Evolutionary conservation across 2,888 invertebrate genomes (phyloP).

Genomic region (Oscheius onirici): DNA sequence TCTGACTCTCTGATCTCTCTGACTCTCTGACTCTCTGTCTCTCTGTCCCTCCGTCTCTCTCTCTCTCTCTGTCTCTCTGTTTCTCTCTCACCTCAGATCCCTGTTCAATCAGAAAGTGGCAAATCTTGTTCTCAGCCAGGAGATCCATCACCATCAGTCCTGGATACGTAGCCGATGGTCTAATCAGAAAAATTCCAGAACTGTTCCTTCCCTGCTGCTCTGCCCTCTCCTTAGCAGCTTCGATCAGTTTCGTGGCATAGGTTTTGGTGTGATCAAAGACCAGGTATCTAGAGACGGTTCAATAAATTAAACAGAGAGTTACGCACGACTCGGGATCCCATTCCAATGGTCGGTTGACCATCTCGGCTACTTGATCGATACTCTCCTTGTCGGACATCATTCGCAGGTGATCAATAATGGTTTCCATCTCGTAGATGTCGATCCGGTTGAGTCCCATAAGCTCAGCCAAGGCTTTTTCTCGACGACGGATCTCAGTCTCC

Average conservation of each 20-base stretch:
- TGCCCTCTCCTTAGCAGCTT: slow-evolving; percentile 75
- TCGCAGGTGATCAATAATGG: no score
- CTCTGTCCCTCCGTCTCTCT: no score
- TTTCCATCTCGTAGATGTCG: no score
- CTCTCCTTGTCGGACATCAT: no score
- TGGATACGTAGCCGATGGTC: slow-evolving; percentile 79
- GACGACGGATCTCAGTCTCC: no score
- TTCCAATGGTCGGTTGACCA: neutral
- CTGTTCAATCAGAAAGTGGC: slow-evolving; percentile 72
- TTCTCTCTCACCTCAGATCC: slow-evolving; percentile 37
- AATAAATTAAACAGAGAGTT: neutral
- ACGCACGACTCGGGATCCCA: neutral
- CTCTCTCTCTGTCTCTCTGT: no score
- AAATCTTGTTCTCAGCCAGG: slow-evolving; percentile 46
- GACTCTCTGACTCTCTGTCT: no score
- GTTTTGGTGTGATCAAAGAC: slow-evolving; percentile 50
- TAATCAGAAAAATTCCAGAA: slow-evolving; percentile 92
- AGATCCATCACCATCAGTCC: slow-evolving; percentile 51
- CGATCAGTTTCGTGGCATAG: slow-evolving; percentile 40
- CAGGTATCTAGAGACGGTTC: slow-evolving; percentile 37
- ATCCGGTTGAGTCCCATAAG: no score
- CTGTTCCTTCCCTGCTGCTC: slow-evolving; percentile 25
- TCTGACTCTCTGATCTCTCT: slow-evolving; percentile 36
- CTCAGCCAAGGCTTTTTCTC: no score
- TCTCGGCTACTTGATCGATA: neutral